Evolutionary conservation across 64 coral and sea anemone genomes (phyloP).

Genomic region (Platygyra sinensis): DNA sequence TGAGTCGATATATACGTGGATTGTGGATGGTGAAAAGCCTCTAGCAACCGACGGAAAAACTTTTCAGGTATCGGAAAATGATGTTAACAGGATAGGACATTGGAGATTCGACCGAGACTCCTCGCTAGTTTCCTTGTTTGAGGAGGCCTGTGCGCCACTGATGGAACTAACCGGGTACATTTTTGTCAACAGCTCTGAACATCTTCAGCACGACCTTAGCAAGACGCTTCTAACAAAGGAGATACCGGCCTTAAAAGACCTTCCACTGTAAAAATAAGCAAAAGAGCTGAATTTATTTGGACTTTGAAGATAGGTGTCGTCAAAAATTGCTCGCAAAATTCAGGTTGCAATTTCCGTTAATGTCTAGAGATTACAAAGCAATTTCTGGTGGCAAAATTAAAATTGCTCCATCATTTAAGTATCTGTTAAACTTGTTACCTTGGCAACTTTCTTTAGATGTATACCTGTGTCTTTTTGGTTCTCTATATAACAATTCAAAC

Average conservation of each 20-base stretch:
- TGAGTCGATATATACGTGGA: background rate
- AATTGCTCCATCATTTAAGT: background rate
- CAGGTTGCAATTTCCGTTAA: no score
- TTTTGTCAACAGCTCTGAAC: background rate
- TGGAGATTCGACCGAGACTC: background rate
- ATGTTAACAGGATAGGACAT: background rate
- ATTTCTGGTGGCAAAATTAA: no score
- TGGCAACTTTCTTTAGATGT: background rate
- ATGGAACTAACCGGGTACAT: conserved; percentile 1
- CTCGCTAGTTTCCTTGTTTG: background rate
- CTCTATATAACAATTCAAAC: background rate
- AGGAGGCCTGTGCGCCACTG: background rate
- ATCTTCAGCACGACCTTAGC: background rate
- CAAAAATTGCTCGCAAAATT: no score
- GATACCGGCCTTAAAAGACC: background rate
- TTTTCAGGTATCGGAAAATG: background rate
- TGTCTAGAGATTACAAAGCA: no score
- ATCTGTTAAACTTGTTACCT: background rate
- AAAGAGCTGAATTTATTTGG: no score
- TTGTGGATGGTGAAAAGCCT: background rate
- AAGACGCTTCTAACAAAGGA: background rate
- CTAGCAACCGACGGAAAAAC: no score
- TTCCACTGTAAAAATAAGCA: background rate
- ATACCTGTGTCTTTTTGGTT: background rate
- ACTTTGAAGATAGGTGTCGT: no score